Base-by-base conservation (phyloP, 2,888 invertebrate species). In the Tethea ocularis region DNA sequence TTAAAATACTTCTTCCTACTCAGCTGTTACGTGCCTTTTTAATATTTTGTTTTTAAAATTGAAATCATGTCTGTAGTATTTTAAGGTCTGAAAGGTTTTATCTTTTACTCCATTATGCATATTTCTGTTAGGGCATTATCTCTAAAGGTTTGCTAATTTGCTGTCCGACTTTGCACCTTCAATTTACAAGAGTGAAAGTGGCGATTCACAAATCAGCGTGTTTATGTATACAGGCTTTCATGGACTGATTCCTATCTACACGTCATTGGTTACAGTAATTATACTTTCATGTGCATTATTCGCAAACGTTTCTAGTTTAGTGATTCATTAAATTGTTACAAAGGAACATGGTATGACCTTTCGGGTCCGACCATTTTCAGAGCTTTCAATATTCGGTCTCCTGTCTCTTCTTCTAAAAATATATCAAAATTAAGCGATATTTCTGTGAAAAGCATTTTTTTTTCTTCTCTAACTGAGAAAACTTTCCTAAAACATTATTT, bases 111-210 rank as follows among this genome's bases (percentile, higher is more conserved):
- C n/a, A 10, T 38, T n/a, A n/a, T 1, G 1, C 38, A 6, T 38
- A 5, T n/a, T 5, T n/a, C 6, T 6, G 13, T 29, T 8, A 8
- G 33, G 33, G 13, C 33, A 13, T 33, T 33, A 13, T 13, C 33
- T 11, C 33, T 1, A 13, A 33, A 29, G 29, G 29, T 10, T n/a
- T n/a, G n/a, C n/a, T n/a, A 10, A 33, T 33, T 13, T 33, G 1
- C 13, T 33, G 33, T 13, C 60, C 61, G 64, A 65, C 17, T 62
- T 60, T 53, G 60, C 62, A 67, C 64, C 56, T 65, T 46, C 57
- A 64, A 71, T 72, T 71, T 71, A 58, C 61, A 72, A 66, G 66
- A 80, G 78, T 63, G 80, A 81, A 80, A 81, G 80, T 79, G 62
- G 57, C 54, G 24, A 58, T 61, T 58, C 15, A 20, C 46, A 33